phyloP scores from a whole-genome alignment of 2,113 vertebrate species.

The Corythoichthys haematopterus region DNA sequence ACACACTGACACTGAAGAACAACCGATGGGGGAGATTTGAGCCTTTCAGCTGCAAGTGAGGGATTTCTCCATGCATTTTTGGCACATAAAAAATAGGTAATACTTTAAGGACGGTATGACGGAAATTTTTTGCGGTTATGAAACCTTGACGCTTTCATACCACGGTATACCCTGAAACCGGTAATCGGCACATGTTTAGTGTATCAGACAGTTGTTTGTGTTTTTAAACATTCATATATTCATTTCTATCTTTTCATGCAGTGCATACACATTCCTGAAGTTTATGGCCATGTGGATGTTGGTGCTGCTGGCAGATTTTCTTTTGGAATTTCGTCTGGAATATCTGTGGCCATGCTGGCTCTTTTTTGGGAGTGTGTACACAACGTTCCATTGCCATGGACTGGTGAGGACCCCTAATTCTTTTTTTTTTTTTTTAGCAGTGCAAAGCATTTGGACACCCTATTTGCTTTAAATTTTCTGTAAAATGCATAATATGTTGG shows the following conservation, averaged over 20 bases:
- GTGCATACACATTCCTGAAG: constrained; percentile 76
- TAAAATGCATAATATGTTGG: not conserved
- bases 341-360: constrained; percentile 82
- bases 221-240: not conserved
- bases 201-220: not conserved
- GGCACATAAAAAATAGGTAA: no score
- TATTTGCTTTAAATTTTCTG: not conserved
- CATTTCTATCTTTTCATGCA: constrained; percentile 33
- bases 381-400: constrained; percentile 79
- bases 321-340: constrained; percentile 77
- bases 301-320: constrained; percentile 78
- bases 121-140: no score
- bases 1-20: no score
- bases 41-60: no score
- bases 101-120: no score
- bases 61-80: no score
- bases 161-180: no score
- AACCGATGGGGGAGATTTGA: no score
- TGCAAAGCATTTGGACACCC: no score
- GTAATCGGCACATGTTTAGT: no score
- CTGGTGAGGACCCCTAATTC: constrained; percentile 62
- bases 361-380: constrained; percentile 78
- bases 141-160: no score
- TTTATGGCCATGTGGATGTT: constrained; percentile 75
- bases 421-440: no score